These are phyloP conservation scores for Aphelinus certus DNA, from an alignment of 1,140 invertebrate species.

Conservation along the genomic window DNA sequence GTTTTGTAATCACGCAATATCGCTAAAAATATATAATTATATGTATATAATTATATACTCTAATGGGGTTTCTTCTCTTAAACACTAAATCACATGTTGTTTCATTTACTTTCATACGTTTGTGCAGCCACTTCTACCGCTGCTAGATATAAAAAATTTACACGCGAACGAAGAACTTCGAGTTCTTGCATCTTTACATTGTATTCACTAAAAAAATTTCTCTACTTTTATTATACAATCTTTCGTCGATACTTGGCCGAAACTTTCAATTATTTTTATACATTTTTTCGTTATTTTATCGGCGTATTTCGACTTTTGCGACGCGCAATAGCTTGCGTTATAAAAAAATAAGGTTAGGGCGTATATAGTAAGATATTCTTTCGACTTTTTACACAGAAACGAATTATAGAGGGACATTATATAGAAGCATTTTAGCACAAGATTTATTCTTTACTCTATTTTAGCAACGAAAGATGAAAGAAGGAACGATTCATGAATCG, in stretches of 20 bases:
- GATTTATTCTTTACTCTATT: slow-evolving; percentile 19
- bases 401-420: slow-evolving; percentile 19
- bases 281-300: slow-evolving; percentile 1
- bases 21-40: slow-evolving; percentile 25
- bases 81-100: slow-evolving; percentile 64
- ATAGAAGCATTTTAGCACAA: slow-evolving; percentile 34
- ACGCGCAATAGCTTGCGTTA: slow-evolving; percentile 11
- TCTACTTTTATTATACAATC: not conserved
- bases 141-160: slow-evolving; percentile 32
- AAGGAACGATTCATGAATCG: slow-evolving; percentile 12
- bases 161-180: slow-evolving; percentile 1
- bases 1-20: slow-evolving; percentile 16
- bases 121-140: slow-evolving; percentile 49
- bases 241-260: not conserved
- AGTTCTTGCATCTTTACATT: slow-evolving; percentile 7
- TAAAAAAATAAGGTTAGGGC: slow-evolving; percentile 31
- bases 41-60: slow-evolving; percentile 48
- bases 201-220: slow-evolving; percentile 1
- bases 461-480: slow-evolving; percentile 9
- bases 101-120: slow-evolving; percentile 59
- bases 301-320: not conserved
- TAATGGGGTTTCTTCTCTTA: slow-evolving; percentile 60
- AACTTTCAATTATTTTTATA: not conserved
- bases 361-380: slow-evolving; percentile 26
- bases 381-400: slow-evolving; percentile 28